Evolutionary conservation across 2,888 invertebrate species (phyloP).

Genomic region (Branchipolynoe longqiensis): DNA sequence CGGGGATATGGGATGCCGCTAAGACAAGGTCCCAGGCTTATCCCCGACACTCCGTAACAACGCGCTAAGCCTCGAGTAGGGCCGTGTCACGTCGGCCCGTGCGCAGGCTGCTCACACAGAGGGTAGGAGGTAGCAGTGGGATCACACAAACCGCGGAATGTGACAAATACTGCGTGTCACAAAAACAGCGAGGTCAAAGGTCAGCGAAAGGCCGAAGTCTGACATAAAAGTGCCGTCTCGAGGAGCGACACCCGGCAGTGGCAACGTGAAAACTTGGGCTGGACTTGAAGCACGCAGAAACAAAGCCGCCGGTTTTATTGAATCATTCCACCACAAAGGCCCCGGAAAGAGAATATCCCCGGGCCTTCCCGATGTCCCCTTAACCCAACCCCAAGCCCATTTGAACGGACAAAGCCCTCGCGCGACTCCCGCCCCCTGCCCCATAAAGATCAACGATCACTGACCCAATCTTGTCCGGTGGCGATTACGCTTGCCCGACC

Average conservation of each 20-base stretch:
- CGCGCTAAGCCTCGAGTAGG: no score
- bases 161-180: no score
- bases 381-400: conserved; percentile 33
- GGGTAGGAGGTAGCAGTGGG: no score
- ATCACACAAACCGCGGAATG: no score
- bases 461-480: conserved; percentile 55
- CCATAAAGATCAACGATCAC: conserved; percentile 54
- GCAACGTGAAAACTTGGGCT: background rate
- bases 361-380: conserved; percentile 16
- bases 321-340: conserved; percentile 33
- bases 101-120: no score
- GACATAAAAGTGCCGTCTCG: no score
- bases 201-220: no score
- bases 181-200: no score
- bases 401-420: background rate
- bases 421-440: background rate
- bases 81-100: no score
- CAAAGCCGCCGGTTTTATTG: conserved; percentile 34
- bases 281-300: conserved; percentile 21
- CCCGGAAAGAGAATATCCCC: conserved; percentile 12
- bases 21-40: background rate
- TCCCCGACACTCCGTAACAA: no score
- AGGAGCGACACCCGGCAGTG: no score
- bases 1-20: background rate
- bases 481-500: conserved; percentile 52